These are phyloP conservation scores for Latrodectus geometricus DNA, from an alignment of 1,140 invertebrate species.

Conservation along the genomic window DNA sequence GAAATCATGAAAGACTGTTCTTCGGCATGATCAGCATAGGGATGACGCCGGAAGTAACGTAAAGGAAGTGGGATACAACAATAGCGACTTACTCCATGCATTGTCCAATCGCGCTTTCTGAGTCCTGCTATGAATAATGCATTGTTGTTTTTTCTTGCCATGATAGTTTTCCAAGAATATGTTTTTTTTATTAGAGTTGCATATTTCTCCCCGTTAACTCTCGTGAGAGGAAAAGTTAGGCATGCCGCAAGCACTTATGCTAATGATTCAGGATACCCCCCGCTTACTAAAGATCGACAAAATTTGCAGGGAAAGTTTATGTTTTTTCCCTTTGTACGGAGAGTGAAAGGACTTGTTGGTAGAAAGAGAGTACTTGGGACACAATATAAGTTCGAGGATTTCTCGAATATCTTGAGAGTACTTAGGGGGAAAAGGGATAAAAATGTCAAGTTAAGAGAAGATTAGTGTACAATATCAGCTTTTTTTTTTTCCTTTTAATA, in stretches of 20 bases:
- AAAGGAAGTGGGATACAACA: not conserved
- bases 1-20: constrained; percentile 19
- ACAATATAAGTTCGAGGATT: too few relatives aligned
- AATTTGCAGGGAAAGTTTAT: too few relatives aligned
- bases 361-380: not conserved
- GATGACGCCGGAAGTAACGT: not conserved
- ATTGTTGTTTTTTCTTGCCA: constrained; percentile 38
- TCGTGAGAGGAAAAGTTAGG: not conserved
- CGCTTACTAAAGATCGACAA: not conserved
- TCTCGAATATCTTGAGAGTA: too few relatives aligned
- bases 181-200: constrained; percentile 13
- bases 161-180: constrained; percentile 33
- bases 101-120: constrained; percentile 23
- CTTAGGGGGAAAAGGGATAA: too few relatives aligned
- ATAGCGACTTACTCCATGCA: not conserved
- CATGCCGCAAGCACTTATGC: constrained; percentile 34
- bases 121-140: constrained; percentile 42
- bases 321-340: not conserved
- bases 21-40: not conserved
- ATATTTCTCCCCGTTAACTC: not conserved
- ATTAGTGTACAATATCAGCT: too few relatives aligned
- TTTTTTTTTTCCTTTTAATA: too few relatives aligned
- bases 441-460: too few relatives aligned
- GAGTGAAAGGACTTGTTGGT: not conserved
- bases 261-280: constrained; percentile 29